Evolutionary conservation across 2,888 invertebrate species (phyloP), one percentile per base, ranked within the genome.

Genomic region (Leuctra nigra): DNA sequence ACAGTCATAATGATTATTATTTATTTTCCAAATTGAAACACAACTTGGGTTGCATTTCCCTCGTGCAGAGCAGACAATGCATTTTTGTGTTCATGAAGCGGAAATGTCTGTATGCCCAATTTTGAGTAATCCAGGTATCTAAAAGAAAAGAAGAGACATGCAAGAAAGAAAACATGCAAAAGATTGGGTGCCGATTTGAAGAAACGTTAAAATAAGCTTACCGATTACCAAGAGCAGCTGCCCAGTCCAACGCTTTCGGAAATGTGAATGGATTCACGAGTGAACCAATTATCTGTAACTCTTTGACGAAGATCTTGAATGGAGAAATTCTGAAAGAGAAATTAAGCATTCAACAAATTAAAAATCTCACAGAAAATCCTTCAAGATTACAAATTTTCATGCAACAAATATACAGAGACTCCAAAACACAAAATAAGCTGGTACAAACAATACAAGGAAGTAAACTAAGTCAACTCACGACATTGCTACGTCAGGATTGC

Each of bases 191-290:
- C 14, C 22, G 3, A 14, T 2, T n/a, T n/a, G n/a, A n/a, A n/a
- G n/a, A n/a, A n/a, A n/a, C n/a, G n/a, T n/a, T n/a, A n/a, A n/a
- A n/a, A 29, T 20, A 20, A 56, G 48, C 55, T 64, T 64, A 79
- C 78, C 77, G 77, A 62, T 73, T 72, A 0, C 82, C 79, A 80
- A 86, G 79, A 2, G 85, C 79, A 61, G 78, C 77, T 1, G 86
- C 68, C 63, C 83, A 72, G 1, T 78, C 77, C 11, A 86, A 68
- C 0, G 83, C 81, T 64, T 80, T 83, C 0, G 78, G 78, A 68
- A 85, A 85, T n/a, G 79, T 78, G 67, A 76, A 84, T 0, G 84
- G 85, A 66, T 86, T 86, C 56, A 86, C 81, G 62, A 81, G 81
- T 0, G 83, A 81, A 0, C 84, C 86, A 38, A 81, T 71, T 2